Percentiles rank a stretch among this genome's conserved stretches.
Evolutionary conservation across 2,797 vertebrate genomes (phyloP).

Genomic region (Lithobates sylvaticus): DNA sequence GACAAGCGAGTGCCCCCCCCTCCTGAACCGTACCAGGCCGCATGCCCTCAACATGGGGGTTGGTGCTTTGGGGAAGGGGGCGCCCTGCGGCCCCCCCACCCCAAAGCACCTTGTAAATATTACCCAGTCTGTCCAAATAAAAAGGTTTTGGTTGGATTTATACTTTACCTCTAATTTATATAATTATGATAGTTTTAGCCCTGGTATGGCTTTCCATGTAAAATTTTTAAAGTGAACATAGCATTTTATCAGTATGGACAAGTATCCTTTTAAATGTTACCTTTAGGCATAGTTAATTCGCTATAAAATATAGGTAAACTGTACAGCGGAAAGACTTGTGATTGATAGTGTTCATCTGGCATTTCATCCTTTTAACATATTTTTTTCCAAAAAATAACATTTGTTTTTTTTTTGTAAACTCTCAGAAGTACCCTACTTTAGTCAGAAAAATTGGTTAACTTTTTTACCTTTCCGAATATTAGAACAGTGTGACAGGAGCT

Average conservation of each 20-base stretch:
- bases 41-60: too few species aligned
- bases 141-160: too few species aligned
- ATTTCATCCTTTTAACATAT: background rate
- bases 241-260: background rate
- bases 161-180: too few species aligned
- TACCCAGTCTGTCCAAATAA: too few species aligned
- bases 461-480: conserved; percentile 35
- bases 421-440: conserved; percentile 44
- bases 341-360: background rate
- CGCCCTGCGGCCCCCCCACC: too few species aligned
- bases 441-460: conserved; percentile 32
- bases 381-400: background rate
- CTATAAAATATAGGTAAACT: background rate
- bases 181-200: too few species aligned
- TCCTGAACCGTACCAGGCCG: too few species aligned
- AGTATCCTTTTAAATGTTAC: background rate
- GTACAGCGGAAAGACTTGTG: background rate
- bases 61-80: too few species aligned
- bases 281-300: background rate
- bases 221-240: background rate
- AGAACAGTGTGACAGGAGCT: background rate
- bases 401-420: conserved; percentile 31
- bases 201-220: too few species aligned
- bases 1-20: too few species aligned
- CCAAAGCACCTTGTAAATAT: too few species aligned